These are phyloP conservation scores for Acanthurus lineatus DNA, from an alignment of 2,797 vertebrate genomes.

Conservation along the genomic window DNA sequence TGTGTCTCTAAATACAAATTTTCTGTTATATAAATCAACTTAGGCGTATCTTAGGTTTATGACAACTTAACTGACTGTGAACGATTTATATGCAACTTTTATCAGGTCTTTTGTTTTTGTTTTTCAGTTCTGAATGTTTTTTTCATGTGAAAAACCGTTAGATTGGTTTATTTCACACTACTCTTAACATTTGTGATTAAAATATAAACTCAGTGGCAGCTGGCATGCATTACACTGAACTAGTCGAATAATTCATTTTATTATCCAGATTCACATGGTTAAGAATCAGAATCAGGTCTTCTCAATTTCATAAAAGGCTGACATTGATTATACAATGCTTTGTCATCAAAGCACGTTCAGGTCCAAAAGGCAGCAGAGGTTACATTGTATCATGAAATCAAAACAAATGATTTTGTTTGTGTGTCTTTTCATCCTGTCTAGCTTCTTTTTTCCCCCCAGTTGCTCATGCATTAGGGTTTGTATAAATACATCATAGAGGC, in stretches of 20 bases:
- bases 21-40: not conserved
- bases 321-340: slow-evolving; percentile 18
- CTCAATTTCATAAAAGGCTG: slow-evolving; percentile 17
- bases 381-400: slow-evolving; percentile 61
- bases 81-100: not conserved
- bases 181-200: not conserved
- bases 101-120: not conserved
- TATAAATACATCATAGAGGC: slow-evolving; percentile 75
- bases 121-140: not conserved
- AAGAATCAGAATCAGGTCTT: not conserved
- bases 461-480: slow-evolving; percentile 66
- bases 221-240: not conserved
- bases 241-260: slow-evolving; percentile 3
- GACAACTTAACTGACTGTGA: not conserved
- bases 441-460: slow-evolving; percentile 35
- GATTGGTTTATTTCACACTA: not conserved
- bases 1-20: not conserved
- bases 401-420: slow-evolving; percentile 59
- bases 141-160: not conserved
- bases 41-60: not conserved
- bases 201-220: not conserved
- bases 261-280: slow-evolving; percentile 9
- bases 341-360: slow-evolving; percentile 26
- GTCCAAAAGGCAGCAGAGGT: slow-evolving; percentile 25
- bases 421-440: slow-evolving; percentile 62